Base-by-base conservation (phyloP, 2,113 vertebrate species). In the Sinocyclocheilus anshuiensis region DNA sequence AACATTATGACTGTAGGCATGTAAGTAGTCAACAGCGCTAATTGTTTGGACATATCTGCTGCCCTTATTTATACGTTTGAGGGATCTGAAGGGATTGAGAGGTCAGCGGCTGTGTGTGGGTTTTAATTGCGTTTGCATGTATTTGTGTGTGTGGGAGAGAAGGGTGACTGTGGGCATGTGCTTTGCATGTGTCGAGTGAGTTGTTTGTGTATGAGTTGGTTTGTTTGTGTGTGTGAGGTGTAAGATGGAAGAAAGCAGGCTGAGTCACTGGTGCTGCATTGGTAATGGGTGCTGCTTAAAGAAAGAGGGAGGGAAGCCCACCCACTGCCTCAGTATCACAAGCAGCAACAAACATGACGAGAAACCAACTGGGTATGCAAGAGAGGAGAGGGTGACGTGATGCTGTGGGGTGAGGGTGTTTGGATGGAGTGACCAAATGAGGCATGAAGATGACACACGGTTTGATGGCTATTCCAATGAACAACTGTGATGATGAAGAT, bases 241-340 rank as follows among this genome's bases (percentile, higher is more conserved):
- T 71, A 88, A 76, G 13, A 57, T 61, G 50, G 48, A n/a, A 69
- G 72, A 39, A 74, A 42, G 78, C 18, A 65, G n/a, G 65, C 53
- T 88, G 89, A 88, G 59, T 90, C 88, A 86, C 76, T 77, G 55
- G 78, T 87, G 50, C 76, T 87, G 69, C 84, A 65, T 84, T n/a
- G 55, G 67, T 86, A 77, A 82, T 84, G 29, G 42, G 75, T 67
- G 76, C 29, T 83, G 29, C 67, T 63, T 45, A 10, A 76, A 74
- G 50, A 78, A 33, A 29, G 3, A 24, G 77, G 45, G 61, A 77
- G 85, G 84, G 53, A 85, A 76, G 85, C 82, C 88, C 71, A 71
- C 84, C 84, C 77, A 84, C 65, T 50, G 67, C 65, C 48, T 65
- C 71, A 78, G 29, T 50, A 72, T 57, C 63, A 72, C 77, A 50